Base-by-base conservation (phyloP, 1,140 invertebrate species). In the Papilio aristodemus region DNA sequence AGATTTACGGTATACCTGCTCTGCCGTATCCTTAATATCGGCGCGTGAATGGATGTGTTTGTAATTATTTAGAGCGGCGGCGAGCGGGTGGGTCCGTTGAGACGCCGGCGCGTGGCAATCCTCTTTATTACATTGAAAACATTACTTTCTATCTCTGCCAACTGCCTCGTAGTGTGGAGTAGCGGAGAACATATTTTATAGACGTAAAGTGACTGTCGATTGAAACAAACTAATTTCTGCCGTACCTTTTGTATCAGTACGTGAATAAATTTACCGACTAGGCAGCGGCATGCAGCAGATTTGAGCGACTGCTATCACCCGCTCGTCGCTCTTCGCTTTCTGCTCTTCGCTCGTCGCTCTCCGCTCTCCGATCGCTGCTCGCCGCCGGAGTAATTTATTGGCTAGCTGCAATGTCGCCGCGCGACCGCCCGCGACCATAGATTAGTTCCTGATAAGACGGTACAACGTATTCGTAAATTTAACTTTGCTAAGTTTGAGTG, bases 331-430 rank as follows among this genome's bases (percentile, higher is more conserved):
- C 10, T 32, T 54, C 70, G 67, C 54, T 43, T 0, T 0, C 68
- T n/a, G 14, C 36, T 57, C 32, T 32, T 14, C 41, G 41, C 41
- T 41, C 10, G 37, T 54, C 70, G 67, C 54, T 43, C 0, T 0
- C 68, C 27, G 14, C 36, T 57, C 32, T 32, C 46, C 67, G 27
- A 7, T 32, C 67, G 67, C 67, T 37, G 14, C 66, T 32, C 64
- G 67, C 67, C 68, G 43, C 60, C 36, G 71, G 74, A 76, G 76
- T 82, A 78, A 86, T 85, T 86, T 88, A 86, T 86, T 86, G 80
- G 81, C 77, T 87, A 85, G 80, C 83, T 87, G 85, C 78, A 75
- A 80, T 85, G 84, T 89, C 85, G 77, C 78, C 78, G 77, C 76
- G 77, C 76, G 83, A 81, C 84, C 86, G 83, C 75, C 73, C 79